Conservation (phyloP, 2,113 vertebrate species). For the Acrocephalus kingi region DNA sequence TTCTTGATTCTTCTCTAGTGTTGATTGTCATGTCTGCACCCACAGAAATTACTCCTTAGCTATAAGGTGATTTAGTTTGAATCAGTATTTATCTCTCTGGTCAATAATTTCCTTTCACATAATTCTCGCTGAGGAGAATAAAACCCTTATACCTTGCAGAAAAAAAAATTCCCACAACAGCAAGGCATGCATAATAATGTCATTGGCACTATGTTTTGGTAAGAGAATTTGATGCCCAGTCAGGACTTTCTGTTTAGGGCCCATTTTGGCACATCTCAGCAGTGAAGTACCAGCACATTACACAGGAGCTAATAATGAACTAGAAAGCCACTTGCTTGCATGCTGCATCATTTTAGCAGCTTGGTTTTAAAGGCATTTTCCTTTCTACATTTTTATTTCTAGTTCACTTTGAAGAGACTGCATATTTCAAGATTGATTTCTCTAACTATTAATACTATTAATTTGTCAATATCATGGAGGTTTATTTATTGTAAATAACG, state of each 20-base stretch:
- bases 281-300: neutral
- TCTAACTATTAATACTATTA: neutral
- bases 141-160: neutral
- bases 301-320: neutral
- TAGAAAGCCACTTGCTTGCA: neutral
- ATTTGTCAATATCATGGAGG: neutral
- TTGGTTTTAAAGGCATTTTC: neutral
- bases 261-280: neutral
- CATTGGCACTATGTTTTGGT: neutral
- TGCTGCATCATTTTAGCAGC: neutral
- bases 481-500: neutral
- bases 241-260: neutral
- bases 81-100: neutral
- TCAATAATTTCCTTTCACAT: neutral
- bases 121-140: neutral
- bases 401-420: neutral
- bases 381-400: neutral
- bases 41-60: neutral
- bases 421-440: neutral
- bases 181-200: neutral
- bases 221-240: neutral
- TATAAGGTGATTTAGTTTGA: neutral
- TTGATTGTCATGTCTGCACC: neutral
- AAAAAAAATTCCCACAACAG: neutral
- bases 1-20: neutral